phyloP scores from a whole-genome alignment of 2,113 vertebrate genomes.

The Petromus typicus region DNA sequence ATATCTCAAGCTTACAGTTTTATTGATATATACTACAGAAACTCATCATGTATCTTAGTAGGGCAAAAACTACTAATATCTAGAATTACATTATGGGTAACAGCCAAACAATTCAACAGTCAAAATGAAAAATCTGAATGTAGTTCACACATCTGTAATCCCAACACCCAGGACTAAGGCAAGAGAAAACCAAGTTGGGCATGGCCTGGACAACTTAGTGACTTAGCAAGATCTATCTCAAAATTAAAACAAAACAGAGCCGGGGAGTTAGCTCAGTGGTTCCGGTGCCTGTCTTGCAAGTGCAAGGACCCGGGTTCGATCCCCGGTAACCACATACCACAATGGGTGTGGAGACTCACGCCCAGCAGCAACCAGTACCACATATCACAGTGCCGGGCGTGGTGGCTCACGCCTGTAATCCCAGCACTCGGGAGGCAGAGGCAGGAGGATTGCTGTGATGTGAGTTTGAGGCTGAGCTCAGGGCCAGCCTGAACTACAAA shows the following conservation, averaged over 20 bases:
- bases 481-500: too few relatives aligned
- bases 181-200: background rate
- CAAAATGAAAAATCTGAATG: background rate
- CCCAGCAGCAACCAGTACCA: too few relatives aligned
- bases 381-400: too few relatives aligned
- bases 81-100: background rate
- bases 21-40: background rate
- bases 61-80: background rate
- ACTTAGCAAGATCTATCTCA: background rate
- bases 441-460: too few relatives aligned
- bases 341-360: too few relatives aligned
- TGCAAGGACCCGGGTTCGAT: too few relatives aligned
- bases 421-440: too few relatives aligned
- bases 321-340: too few relatives aligned
- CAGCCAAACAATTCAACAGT: constrained; percentile 11
- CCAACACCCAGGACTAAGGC: background rate
- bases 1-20: background rate
- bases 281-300: too few relatives aligned
- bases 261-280: too few relatives aligned
- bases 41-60: background rate
- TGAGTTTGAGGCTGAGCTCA: too few relatives aligned
- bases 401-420: too few relatives aligned
- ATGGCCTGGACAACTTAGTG: background rate
- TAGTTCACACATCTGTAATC: background rate
- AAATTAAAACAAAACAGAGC: background rate